Evolutionary conservation across 2,797 vertebrate genomes (phyloP).

Genomic region (Gallinago nigripennis): DNA sequence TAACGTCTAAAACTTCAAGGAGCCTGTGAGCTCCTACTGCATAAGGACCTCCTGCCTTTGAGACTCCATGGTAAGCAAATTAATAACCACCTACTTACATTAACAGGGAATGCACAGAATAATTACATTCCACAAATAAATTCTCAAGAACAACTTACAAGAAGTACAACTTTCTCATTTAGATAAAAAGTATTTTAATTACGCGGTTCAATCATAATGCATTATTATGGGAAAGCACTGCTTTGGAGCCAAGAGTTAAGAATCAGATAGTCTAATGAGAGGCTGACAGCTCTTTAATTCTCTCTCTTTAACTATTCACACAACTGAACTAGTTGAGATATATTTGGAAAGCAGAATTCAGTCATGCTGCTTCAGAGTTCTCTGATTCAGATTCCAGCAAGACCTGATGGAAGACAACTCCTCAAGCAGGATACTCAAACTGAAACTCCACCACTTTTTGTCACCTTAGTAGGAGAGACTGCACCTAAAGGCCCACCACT

Average conservation of each 20-base stretch:
- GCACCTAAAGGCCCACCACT: background rate
- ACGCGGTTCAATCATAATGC: background rate
- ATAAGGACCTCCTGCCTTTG: background rate
- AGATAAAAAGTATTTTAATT: constrained; percentile 55
- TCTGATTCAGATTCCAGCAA: background rate
- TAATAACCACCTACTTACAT: background rate
- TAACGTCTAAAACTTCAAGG: background rate
- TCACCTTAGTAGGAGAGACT: background rate
- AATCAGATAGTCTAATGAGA: constrained; percentile 45
- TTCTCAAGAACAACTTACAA: background rate
- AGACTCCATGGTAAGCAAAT: background rate
- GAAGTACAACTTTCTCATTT: constrained; percentile 37
- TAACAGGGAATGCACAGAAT: background rate
- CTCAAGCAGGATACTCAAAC: background rate
- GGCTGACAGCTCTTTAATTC: background rate
- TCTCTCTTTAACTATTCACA: background rate
- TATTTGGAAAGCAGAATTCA: background rate
- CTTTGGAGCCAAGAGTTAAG: constrained; percentile 31
- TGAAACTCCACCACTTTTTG: background rate
- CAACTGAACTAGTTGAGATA: background rate
- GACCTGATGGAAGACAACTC: background rate
- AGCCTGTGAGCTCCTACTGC: background rate
- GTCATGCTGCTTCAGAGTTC: background rate
- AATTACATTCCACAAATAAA: constrained; percentile 28
- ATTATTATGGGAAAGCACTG: constrained; percentile 3